Percentiles rank a stretch among this genome's conserved stretches.
Conservation (phyloP, 2,113 vertebrate species). For the Neodon shergylaensis region DNA sequence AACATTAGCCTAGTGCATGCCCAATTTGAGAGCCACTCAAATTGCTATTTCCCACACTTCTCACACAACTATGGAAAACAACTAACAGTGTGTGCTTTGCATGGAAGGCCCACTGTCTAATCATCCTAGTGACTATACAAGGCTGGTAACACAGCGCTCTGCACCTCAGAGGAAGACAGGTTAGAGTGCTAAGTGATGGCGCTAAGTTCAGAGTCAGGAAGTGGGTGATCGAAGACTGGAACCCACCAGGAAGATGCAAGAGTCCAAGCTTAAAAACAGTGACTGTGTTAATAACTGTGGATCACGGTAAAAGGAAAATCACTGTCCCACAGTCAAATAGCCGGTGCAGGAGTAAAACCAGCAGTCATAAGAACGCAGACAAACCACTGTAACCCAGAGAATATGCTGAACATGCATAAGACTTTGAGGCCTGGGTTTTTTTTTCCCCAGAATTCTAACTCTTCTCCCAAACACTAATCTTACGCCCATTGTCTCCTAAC, state of each 20-base stretch:
- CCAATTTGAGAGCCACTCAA: not conserved
- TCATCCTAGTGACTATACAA: not conserved
- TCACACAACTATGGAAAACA: not conserved
- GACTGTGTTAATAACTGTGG: not conserved
- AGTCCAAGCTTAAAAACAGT: not conserved
- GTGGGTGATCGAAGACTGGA: conserved; percentile 11
- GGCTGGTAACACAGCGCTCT: not conserved
- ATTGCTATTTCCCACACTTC: not conserved
- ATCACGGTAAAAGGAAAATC: conserved; percentile 25
- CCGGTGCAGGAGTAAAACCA: not conserved
- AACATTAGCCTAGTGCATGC: conserved; percentile 22
- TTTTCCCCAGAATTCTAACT: not conserved
- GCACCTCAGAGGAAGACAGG: not conserved
- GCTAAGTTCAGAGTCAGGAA: not conserved
- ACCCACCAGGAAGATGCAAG: not conserved
- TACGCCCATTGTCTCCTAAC: not conserved
- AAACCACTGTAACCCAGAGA: not conserved
- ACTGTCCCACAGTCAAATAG: conserved; percentile 29
- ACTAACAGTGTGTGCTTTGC: not conserved
- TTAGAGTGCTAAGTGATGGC: not conserved
- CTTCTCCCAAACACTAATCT: not conserved
- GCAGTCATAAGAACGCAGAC: not conserved
- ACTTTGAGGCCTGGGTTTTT: conserved; percentile 18
- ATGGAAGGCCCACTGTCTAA: not conserved
- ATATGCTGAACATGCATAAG: not conserved